Evolutionary conservation across 1,140 invertebrate species (phyloP).

Genomic region (Glomeris maerens): DNA sequence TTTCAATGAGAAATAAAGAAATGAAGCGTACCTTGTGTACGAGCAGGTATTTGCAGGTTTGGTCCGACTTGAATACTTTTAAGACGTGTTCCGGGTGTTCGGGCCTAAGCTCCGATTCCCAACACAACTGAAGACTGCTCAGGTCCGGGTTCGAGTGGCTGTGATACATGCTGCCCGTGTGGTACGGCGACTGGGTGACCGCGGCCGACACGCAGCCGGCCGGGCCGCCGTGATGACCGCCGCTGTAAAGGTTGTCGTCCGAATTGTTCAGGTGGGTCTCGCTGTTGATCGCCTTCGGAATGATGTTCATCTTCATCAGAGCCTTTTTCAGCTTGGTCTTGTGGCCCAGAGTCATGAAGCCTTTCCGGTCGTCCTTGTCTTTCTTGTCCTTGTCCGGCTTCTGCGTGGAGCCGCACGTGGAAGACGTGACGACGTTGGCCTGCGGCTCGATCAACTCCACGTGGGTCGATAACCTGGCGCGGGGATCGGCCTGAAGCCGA

Average conservation of each 20-base stretch:
- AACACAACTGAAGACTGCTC: conserved; percentile 22
- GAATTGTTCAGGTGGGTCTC: conserved; percentile 20
- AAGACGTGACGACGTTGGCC: conserved; percentile 28
- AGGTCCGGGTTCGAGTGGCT: conserved; percentile 86
- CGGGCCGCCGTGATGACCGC: conserved; percentile 20
- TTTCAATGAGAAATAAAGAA: conserved; percentile 4
- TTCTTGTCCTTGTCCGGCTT: conserved; percentile 37
- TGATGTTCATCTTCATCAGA: conserved; percentile 77
- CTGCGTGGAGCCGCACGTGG: conserved; percentile 16
- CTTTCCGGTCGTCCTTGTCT: conserved; percentile 37
- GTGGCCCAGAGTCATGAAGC: conserved; percentile 71
- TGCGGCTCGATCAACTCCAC: conserved; percentile 27
- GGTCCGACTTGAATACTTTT: conserved; percentile 88
- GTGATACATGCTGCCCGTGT: conserved; percentile 35
- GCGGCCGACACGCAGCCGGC: conserved; percentile 31
- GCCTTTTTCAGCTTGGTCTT: conserved; percentile 72
- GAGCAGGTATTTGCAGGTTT: conserved; percentile 91
- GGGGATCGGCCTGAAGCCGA: conserved; percentile 24
- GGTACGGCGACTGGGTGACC: conserved; percentile 27
- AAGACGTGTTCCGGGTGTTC: conserved; percentile 95
- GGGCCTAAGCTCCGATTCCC: conserved; percentile 42
- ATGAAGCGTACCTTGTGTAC: conserved; percentile 59
- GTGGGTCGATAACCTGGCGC: conserved; percentile 26
- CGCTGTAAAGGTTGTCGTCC: conserved; percentile 19
- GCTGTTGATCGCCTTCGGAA: conserved; percentile 64